Evolutionary conservation across 1,140 invertebrate genomes (phyloP).

Genomic region (Drosophila miranda): DNA sequence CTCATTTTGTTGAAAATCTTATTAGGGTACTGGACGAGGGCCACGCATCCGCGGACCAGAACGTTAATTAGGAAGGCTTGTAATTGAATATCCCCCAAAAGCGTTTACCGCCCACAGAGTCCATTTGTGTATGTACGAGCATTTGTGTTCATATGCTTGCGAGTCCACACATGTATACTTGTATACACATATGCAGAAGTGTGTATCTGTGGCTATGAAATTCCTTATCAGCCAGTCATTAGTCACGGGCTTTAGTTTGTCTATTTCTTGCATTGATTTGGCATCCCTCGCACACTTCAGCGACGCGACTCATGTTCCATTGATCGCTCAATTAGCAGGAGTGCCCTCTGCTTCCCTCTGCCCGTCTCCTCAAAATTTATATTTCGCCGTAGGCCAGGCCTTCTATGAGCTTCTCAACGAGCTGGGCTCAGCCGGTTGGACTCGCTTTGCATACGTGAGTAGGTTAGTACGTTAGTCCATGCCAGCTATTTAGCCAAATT

Average conservation of each 20-base stretch:
- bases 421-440: too few species aligned
- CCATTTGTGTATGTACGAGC: not conserved
- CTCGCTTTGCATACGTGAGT: not conserved
- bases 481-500: constrained; percentile 28
- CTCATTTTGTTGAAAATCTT: constrained; percentile 50
- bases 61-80: constrained; percentile 50
- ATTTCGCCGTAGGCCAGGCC: too few species aligned
- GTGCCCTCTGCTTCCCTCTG: not conserved
- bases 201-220: not conserved
- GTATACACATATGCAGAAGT: not conserved
- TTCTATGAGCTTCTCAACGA: too few species aligned
- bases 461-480: too few species aligned
- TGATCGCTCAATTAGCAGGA: constrained; percentile 36
- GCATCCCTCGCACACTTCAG: not conserved
- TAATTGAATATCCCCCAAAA: constrained; percentile 52
- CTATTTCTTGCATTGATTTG: constrained; percentile 28
- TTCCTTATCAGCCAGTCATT: constrained; percentile 14
- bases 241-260: constrained; percentile 7
- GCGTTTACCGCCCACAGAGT: constrained; percentile 1
- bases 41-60: constrained; percentile 27
- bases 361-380: not conserved
- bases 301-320: constrained; percentile 13
- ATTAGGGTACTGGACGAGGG: constrained; percentile 43
- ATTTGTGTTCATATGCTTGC: not conserved
- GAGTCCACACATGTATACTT: too few species aligned